Evolutionary conservation across 2,797 vertebrate species (phyloP).

Genomic region (Intellagama lesueurii): DNA sequence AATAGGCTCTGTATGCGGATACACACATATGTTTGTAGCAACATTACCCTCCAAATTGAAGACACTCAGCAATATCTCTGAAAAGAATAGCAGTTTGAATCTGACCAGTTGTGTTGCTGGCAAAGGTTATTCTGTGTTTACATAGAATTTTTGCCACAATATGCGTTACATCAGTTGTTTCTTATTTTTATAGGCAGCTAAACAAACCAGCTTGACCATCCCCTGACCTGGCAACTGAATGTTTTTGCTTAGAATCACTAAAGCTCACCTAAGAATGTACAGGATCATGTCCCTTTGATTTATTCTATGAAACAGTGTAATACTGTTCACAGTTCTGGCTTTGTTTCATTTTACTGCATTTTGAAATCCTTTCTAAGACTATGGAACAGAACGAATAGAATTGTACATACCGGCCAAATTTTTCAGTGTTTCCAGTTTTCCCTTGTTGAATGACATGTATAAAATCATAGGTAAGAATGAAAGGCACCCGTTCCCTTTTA

Average conservation of each 20-base stretch:
- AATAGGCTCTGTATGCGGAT: background rate
- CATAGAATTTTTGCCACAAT: background rate
- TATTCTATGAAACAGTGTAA: background rate
- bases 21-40: background rate
- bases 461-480: constrained; percentile 99
- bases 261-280: background rate
- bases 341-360: background rate
- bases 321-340: background rate
- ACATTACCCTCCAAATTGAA: background rate
- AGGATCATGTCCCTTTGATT: background rate
- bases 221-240: background rate
- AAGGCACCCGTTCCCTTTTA: constrained; percentile 97
- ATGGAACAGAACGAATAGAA: background rate
- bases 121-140: background rate
- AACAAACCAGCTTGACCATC: background rate
- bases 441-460: constrained; percentile 99
- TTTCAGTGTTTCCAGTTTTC: constrained; percentile 96
- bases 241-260: background rate
- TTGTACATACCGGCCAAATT: constrained; percentile 90
- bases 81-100: background rate
- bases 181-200: background rate
- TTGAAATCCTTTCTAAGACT: background rate
- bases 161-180: background rate
- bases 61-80: background rate
- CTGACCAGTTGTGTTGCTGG: background rate